Evolutionary conservation across 2,797 vertebrate species (phyloP).

Genomic region (Pangasius djambal): DNA sequence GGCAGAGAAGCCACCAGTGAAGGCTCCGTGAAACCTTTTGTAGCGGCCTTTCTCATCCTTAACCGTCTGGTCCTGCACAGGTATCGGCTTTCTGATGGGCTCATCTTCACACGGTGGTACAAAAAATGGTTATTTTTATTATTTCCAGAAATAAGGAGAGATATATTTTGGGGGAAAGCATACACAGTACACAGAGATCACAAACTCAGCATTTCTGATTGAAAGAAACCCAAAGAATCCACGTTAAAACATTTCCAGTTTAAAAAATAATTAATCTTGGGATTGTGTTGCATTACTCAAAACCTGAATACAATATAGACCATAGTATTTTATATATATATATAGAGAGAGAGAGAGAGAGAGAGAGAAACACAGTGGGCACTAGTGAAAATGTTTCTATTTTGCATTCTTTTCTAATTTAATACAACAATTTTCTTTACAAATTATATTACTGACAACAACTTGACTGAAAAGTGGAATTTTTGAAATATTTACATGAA

Average conservation of each 20-base stretch:
- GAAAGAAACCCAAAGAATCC: neutral
- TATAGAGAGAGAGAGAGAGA: no score
- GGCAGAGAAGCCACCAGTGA: slow-evolving; percentile 95
- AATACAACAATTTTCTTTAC: no score
- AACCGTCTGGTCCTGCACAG: slow-evolving; percentile 92
- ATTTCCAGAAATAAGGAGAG: neutral
- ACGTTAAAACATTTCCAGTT: neutral
- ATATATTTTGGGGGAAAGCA: neutral
- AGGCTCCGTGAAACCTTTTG: slow-evolving; percentile 92
- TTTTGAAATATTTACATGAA: no score
- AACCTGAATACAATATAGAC: no score
- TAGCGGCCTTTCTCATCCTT: slow-evolving; percentile 92
- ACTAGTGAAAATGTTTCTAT: no score
- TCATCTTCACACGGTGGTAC: slow-evolving; percentile 75
- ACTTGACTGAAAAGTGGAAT: no score
- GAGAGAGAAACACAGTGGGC: no score
- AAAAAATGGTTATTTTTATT: neutral
- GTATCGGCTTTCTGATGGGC: slow-evolving; percentile 84
- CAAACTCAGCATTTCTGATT: neutral
- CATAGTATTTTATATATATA: no score
- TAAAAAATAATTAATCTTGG: no score
- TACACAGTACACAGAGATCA: neutral
- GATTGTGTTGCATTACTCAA: no score
- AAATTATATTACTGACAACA: no score
- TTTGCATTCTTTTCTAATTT: no score